Evolutionary conservation across 2,888 invertebrate genomes (phyloP).

Genomic region (Apantesis nais): DNA sequence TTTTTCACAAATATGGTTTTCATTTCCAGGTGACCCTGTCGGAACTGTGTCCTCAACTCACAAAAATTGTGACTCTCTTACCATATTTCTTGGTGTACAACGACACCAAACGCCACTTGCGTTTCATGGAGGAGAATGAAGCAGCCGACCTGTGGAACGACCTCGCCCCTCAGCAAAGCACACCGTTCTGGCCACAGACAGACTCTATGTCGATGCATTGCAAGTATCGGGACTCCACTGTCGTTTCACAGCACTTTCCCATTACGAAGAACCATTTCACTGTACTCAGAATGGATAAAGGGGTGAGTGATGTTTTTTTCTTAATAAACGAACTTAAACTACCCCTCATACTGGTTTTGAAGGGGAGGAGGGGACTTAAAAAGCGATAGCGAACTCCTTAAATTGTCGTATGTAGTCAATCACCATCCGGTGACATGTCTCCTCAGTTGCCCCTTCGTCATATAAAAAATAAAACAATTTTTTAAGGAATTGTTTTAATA

Average conservation of each 20-base stretch:
- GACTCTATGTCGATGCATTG: conserved; percentile 93
- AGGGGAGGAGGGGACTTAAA: no score
- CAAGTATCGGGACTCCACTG: conserved; percentile 90
- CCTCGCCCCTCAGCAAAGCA: conserved; percentile 88
- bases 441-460: no score
- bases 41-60: conserved; percentile 89
- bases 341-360: no score
- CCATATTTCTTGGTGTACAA: conserved; percentile 93
- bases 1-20: neutral
- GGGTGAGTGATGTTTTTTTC: conserved; percentile 82
- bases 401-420: no score
- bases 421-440: no score
- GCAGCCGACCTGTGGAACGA: conserved; percentile 94
- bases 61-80: conserved; percentile 91
- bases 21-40: conserved; percentile 86
- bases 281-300: conserved; percentile 93
- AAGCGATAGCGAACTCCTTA: no score
- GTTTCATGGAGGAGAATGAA: conserved; percentile 95
- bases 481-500: neutral
- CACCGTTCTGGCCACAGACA: conserved; percentile 93
- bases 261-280: conserved; percentile 89
- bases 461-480: neutral
- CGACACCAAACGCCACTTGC: conserved; percentile 85
- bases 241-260: conserved; percentile 91
- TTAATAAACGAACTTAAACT: neutral